These are phyloP conservation scores for Drosophila malerkotliana DNA, from an alignment of 1,140 invertebrate species.

Conservation along the genomic window DNA sequence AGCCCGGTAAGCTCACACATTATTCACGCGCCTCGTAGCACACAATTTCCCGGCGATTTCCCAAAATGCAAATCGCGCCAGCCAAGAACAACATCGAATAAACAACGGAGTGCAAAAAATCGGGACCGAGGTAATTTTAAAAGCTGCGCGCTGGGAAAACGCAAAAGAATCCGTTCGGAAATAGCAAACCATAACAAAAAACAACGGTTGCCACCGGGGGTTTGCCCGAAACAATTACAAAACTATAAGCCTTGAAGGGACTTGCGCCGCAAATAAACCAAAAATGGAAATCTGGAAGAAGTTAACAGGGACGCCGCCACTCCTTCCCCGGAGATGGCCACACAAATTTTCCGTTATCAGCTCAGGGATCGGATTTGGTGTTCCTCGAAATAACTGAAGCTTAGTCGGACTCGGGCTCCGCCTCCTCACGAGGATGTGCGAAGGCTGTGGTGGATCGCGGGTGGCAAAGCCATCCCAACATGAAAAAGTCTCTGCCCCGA, in stretches of 20 bases:
- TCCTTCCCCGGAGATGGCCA: conserved; percentile 5
- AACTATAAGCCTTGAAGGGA: conserved; percentile 80
- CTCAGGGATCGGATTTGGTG: conserved; percentile 42
- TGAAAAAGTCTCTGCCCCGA: conserved; percentile 36
- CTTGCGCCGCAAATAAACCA: conserved; percentile 61
- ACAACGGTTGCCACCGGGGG: conserved; percentile 8
- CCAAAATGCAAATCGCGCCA: conserved; percentile 70
- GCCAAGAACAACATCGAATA: conserved; percentile 11
- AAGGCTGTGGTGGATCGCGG: not conserved
- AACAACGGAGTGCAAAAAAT: conserved; percentile 12
- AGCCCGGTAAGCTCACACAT: conserved; percentile 74
- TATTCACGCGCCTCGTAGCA: conserved; percentile 75
- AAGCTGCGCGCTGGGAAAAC: conserved; percentile 26
- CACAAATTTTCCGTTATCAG: conserved; percentile 54
- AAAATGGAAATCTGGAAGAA: conserved; percentile 47
- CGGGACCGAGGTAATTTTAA: conserved; percentile 61
- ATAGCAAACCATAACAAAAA: conserved; percentile 42
- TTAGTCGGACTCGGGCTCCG: conserved; percentile 58
- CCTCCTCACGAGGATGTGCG: conserved; percentile 5
- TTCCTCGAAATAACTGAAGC: conserved; percentile 48
- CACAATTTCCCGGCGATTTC: conserved; percentile 64
- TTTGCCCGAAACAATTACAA: conserved; percentile 74
- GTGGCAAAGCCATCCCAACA: not conserved
- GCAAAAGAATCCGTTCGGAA: conserved; percentile 64
- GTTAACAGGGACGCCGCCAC: too few species aligned